Evolutionary conservation across 2,888 invertebrate species (phyloP), one percentile per base, ranked within the genome.

Genomic region (Parelbella ahira): DNA sequence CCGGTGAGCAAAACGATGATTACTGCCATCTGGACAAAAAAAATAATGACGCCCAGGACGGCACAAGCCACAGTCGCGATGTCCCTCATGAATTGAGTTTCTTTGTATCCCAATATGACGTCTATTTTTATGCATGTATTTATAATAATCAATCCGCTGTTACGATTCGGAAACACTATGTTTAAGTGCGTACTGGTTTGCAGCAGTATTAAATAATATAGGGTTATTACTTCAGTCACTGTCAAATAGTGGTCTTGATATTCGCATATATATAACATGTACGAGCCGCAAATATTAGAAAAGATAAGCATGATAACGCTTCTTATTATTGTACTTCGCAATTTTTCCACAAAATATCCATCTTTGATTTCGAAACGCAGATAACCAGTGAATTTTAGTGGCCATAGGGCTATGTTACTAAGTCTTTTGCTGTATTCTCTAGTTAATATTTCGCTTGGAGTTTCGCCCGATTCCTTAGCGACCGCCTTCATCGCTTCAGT

Each of bases 21-120:
- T 1, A 59, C 38, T 1, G 59, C 42, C 1, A 68, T 54, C 23
- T 63, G 47, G 18, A 60, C 64, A 1, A 57, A 18, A 2, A 37
- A 45, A 5, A 68, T 44, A 0, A 53, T 18, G 3, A 49, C 1
- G 2, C 48, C 37, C n/a, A 59, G 11, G 7, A 43, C 13, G 9
- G 45, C 13, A 7, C 51, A 69, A 0, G 53, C 45, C 12, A 46
- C 61, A 0, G 54, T 42, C 1, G 54, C 52, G 1, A 63, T 47
- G 2, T 61, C 46, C 51, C 82, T 66, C 68, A 83, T 67, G 28
- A 75, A 76, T 25, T 55, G 58, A 0, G 81, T 79, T 45, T 78
- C 67, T n/a, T 64, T 47, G 1, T 56, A 49, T 5, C 78, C 79
- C 0, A 83, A 50, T 19, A 69, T 56, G 3, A 47, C 24, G 45